Evolutionary conservation across 2,888 invertebrate species (phyloP).

Genomic region (Mythimna albipuncta): DNA sequence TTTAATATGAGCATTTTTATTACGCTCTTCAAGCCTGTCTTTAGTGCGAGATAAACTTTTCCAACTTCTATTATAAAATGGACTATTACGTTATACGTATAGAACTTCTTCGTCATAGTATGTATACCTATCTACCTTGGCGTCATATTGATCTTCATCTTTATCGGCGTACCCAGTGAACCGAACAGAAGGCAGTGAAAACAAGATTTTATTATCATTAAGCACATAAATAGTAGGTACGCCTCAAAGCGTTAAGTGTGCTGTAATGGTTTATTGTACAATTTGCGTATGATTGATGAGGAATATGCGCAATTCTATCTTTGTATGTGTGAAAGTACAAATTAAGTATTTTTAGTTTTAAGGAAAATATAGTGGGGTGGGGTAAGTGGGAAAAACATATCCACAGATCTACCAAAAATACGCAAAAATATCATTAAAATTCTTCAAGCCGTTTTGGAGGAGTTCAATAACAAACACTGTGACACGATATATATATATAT

Average conservation of each 20-base stretch:
- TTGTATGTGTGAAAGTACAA: constrained; percentile 21
- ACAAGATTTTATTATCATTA: constrained; percentile 58
- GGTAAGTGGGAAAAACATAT: no score
- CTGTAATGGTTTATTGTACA: constrained; percentile 18
- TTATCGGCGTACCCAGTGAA: constrained; percentile 57
- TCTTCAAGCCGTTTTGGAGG: no score
- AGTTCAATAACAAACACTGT: no score
- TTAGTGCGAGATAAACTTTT: background rate
- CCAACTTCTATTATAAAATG: background rate
- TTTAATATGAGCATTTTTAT: no score
- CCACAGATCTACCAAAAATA: no score
- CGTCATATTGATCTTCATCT: constrained; percentile 37
- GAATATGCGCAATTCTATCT: constrained; percentile 26
- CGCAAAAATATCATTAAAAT: no score
- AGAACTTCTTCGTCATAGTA: background rate
- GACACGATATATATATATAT: background rate
- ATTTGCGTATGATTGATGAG: constrained; percentile 36
- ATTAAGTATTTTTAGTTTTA: background rate
- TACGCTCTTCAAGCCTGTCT: no score
- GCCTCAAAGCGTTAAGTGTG: constrained; percentile 25
- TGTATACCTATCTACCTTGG: constrained; percentile 9
- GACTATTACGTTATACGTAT: background rate
- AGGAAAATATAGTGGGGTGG: no score
- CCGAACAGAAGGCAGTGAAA: constrained; percentile 44
- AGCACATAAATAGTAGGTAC: constrained; percentile 16